Conservation (phyloP, 2,113 vertebrate species). For the Telmatochromis sp. region DNA sequence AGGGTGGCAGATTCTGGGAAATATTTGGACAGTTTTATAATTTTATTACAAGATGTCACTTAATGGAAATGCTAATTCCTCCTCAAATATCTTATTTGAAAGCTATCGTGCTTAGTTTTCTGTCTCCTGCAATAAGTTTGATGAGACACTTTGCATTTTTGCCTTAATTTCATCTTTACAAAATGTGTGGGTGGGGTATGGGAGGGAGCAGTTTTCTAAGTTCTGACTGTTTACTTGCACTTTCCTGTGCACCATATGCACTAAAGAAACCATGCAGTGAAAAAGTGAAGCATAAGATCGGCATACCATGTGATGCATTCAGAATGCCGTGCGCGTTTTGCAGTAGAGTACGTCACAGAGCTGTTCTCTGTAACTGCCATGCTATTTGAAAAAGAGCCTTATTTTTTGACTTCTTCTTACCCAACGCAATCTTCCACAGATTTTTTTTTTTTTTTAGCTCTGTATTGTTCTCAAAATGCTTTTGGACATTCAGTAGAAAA, state of each 20-base stretch:
- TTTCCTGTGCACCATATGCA: not conserved
- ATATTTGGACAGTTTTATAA: not conserved
- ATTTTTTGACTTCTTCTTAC: not conserved
- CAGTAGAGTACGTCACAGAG: not conserved
- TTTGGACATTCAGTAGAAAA: not conserved
- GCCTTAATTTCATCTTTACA: not conserved
- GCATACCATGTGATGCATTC: not conserved
- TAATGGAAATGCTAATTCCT: not conserved
- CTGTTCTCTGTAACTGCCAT: not conserved
- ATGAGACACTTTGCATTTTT: not conserved
- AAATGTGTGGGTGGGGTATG: not conserved
- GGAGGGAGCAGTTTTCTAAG: not conserved
- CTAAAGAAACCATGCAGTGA: conserved; percentile 17
- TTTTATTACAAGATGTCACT: not conserved
- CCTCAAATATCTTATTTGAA: not conserved
- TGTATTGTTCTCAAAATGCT: not conserved
- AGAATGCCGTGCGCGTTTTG: not conserved
- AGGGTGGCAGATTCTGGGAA: not conserved
- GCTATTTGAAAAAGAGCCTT: not conserved
- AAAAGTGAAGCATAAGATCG: not conserved
- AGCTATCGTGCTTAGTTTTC: not conserved
- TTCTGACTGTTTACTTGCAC: not conserved
- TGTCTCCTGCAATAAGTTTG: not conserved
- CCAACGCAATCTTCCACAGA: not conserved
- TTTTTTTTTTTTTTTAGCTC: not conserved